Conservation (phyloP, 2,113 vertebrate genomes). For the Syngnathoides biaculeatus region DNA sequence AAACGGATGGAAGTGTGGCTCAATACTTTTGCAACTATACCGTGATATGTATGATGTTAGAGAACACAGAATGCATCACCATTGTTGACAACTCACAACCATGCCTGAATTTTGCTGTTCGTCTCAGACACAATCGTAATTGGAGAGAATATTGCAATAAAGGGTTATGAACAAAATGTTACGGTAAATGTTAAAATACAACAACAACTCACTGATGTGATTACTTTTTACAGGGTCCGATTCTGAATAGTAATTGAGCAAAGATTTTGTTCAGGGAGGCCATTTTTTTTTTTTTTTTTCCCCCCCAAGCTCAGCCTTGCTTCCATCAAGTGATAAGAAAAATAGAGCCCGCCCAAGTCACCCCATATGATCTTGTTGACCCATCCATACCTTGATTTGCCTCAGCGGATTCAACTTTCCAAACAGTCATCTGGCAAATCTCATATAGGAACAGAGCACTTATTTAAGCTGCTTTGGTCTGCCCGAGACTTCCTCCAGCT, state of each 20-base stretch:
- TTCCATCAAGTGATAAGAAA: not conserved
- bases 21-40: no score
- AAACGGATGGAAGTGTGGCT: no score
- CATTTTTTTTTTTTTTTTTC: not conserved
- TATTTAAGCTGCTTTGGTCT: constrained; percentile 6
- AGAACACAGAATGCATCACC: no score
- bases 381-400: constrained; percentile 4
- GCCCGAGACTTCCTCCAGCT: constrained; percentile 2
- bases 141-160: not conserved
- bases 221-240: not conserved
- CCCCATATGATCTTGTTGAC: not conserved
- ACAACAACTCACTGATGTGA: not conserved
- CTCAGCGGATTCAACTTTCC: constrained; percentile 6
- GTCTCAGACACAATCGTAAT: not conserved
- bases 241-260: not conserved
- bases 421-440: constrained; percentile 1
- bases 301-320: not conserved
- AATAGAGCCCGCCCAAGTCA: not conserved
- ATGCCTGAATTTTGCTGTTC: not conserved
- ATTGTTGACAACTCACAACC: not conserved
- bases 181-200: not conserved
- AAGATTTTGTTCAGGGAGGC: constrained; percentile 1
- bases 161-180: not conserved
- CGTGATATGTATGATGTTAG: no score
- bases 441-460: not conserved